phyloP scores from a whole-genome alignment of 2,113 vertebrate species.

The Nyctibius bracteatus region DNA sequence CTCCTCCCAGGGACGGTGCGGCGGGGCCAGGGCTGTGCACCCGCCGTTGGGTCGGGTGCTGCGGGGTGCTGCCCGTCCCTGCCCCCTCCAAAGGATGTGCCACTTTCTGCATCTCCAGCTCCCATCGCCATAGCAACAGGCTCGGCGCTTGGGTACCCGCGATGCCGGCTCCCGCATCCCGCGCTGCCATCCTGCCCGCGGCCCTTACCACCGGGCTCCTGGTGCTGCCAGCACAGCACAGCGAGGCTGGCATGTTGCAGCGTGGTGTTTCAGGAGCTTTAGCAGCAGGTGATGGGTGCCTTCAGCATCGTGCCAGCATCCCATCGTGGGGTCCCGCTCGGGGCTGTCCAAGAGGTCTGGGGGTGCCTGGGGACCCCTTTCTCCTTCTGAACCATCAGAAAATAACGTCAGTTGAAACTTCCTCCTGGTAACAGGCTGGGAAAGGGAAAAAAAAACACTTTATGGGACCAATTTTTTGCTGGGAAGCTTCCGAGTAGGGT shows the following conservation, averaged over 20 bases:
- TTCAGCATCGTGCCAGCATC: background rate
- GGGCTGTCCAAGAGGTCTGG: background rate
- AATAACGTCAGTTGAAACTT: background rate
- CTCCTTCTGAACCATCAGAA: background rate
- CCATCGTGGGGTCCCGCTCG: fast-evolving
- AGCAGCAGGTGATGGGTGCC: background rate
- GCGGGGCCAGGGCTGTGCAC: fast-evolving
- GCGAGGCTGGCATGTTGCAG: fast-evolving
- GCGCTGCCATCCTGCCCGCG: conserved; percentile 21
- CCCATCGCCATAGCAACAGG: conserved; percentile 72
- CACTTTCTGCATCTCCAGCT: conserved; percentile 69
- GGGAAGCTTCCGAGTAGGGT: background rate
- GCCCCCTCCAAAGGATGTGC: conserved; percentile 52
- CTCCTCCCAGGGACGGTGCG: fast-evolving
- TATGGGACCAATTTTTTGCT: background rate
- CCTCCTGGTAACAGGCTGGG: fast-evolving
- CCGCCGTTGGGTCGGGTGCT: conserved; percentile 7
- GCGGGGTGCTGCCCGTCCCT: conserved; percentile 42
- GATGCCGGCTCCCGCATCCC: conserved; percentile 39
- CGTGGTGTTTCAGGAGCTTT: background rate
- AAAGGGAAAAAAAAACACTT: background rate
- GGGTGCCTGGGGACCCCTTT: background rate
- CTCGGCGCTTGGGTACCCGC: conserved; percentile 54
- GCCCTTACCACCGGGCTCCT: fast-evolving
- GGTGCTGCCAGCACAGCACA: fast-evolving